Conservation (phyloP, 2,113 vertebrate genomes). For the Ciconia maguari region DNA sequence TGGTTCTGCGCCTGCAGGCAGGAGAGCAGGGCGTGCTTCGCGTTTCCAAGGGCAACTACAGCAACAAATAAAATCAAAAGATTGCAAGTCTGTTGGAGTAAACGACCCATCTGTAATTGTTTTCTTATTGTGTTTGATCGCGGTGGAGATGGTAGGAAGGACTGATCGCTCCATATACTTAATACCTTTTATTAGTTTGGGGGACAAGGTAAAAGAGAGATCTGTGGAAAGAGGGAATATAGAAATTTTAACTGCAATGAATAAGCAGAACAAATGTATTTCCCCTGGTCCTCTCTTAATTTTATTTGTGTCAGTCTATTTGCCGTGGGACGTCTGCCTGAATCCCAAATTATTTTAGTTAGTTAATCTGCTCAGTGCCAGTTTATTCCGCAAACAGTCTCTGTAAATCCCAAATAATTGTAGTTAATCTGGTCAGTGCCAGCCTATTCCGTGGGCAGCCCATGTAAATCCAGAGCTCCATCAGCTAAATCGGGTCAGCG, state of each 20-base stretch:
- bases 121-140: neutral
- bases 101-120: neutral
- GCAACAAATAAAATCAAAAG: neutral
- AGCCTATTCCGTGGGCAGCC: neutral
- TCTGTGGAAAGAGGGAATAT: neutral
- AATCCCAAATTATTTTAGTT: constrained; percentile 13
- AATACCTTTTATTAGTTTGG: neutral
- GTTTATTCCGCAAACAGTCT: neutral
- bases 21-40: constrained; percentile 42
- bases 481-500: neutral
- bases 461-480: neutral
- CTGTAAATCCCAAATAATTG: neutral
- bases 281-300: neutral
- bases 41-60: constrained; percentile 42
- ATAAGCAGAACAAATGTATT: neutral
- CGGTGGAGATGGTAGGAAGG: neutral
- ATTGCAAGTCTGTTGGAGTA: neutral
- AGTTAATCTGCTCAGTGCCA: neutral
- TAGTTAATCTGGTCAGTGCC: neutral
- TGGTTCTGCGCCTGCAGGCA: neutral
- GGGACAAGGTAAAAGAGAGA: neutral
- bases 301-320: constrained; percentile 35
- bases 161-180: neutral
- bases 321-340: neutral
- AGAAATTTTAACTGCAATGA: neutral